Evolutionary conservation across 2,888 invertebrate species (phyloP), one percentile per base, ranked within the genome.

Genomic region (Deilephila elpenor): DNA sequence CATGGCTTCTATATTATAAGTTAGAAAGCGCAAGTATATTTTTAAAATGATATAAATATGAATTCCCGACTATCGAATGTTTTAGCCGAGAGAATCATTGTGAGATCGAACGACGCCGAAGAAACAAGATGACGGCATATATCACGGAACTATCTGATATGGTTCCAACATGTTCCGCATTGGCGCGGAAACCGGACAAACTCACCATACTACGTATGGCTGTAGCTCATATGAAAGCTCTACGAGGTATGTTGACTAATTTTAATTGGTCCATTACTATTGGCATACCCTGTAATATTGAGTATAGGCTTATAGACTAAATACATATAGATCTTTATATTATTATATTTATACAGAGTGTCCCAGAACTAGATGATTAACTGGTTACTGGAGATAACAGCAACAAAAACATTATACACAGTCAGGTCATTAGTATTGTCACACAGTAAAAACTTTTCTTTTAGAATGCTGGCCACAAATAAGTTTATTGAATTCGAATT

Each of bases 61-160:
- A 8, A 59, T 5, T 56, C 56, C 14, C 5, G n/a, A n/a, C 56
- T 14, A n/a, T 56, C 11, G 34, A 61, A 34, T 70, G 70, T 84
- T 82, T 51, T 79, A 96, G 98, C 94, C 98, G 99, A 91, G 99
- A 99, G 96, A 99, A 99, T 92, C 99, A 99, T 95, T 99, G 99
- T 95, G 99, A 99, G 95, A 99, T 99, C 91, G 99, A 99, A 94
- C 96, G 99, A 83, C 96, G 99, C 83, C 96, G 99, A 84, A 96
- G 99, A 84, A 99, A 99, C 96, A 99, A 99, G 97, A 99, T 99
- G 99, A 99, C 99, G 84, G 98, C 99, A 82, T 99, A 99, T 95
- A 99, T 99, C 93, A 99, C 99, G 88, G 99, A 99, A 95, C 96
- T 99, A 84, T 99, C 99, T 81, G 99, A 99, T 95, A 99, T 99